Base-by-base conservation (phyloP, 2,113 vertebrate species). In the Xenotilapia caudafasciata region DNA sequence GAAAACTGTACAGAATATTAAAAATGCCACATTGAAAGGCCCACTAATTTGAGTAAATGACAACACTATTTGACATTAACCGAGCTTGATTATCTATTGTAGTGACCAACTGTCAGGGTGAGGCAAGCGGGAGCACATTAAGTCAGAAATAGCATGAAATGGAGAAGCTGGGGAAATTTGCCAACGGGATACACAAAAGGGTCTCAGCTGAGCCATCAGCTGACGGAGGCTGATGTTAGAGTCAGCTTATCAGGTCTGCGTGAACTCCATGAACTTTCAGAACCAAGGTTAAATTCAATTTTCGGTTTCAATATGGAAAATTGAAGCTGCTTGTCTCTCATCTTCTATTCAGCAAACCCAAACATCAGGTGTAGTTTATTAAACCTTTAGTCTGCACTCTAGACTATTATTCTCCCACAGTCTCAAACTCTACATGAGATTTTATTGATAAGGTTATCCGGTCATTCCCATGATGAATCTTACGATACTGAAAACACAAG, bases 311-410 rank as follows among this genome's bases (percentile, higher is more conserved):
- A 31, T 49, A n/a, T 31, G 9, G 42, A 4, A 28, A 28, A 75
- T 31, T 75, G 9, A 5, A 77, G 9, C 26, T 0, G 2, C 21
- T 47, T 12, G 1, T 19, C 0, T 31, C 15, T 49, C 3, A 31
- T 49, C 23, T 31, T 77, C 23, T 7, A 26, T 28, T 5, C 14
- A 47, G 23, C 9, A 75, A 47, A 80, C 9, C n/a, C 51, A 80
- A 54, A 17, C 31, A 26, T 23, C 77, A 79, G 4, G 12, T 23
- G 77, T 3, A 38, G 31, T 31, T 35, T n/a, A 53, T 35, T 53
- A 31, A 54, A n/a, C 28, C 56, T 45, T 45, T 26, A 45, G 8
- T 6, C 5, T 23, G 31, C 11, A 55, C 77, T 38, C 19, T 35
- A 14, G 68, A 11, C 68, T 42, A 35, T 79, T 31, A 33, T 33